Evolutionary conservation across 2,797 vertebrate genomes (phyloP), one percentile per base, ranked within the genome.

Genomic region (Petrocephalus schoutedeni): DNA sequence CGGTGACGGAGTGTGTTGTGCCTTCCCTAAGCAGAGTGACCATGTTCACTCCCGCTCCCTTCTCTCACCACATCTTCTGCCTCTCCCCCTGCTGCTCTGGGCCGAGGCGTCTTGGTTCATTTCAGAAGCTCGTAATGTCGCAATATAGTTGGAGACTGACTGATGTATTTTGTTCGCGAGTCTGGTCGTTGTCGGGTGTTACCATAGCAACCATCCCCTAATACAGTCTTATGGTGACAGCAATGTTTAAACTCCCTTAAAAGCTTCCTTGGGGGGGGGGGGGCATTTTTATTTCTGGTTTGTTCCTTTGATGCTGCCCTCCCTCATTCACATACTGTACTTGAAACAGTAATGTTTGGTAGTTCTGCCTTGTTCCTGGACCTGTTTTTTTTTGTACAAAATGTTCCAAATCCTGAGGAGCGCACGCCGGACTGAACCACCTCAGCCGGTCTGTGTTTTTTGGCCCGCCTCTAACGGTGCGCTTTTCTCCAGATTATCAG

Each of bases 201-300:
- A 49, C 87, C 87, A 28, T 83, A 28, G 74, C 77, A 87, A 19
- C 87, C 87, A 57, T 6, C 53, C 8, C 28, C 56, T 80, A 80
- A 77, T 45, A n/a, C 71, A n/a, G 71, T 45, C 14, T 77, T 6
- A 45, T 45, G 21, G 82, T 32, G 45, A 23, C 49, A 0, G 49
- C 51, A 16, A 51, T 28, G 21, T 85, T 85, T 85, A 77, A 77
- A 19, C 71, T n/a, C 16, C 71, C 71, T 77, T 41, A 77, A 77
- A 77, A 19, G 71, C 36, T n/a, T 19, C 19, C 6, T 21, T 3
- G 3, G 21, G 23, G 61, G 64, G 64, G 9, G 3, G 21, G 23
- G 61, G 64, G 64, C 64, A 12, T 32, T 71, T 32, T 71, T 23
- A 10, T 23, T 56, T 64, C 87, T 57, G 87, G 49, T 86, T 71